Evolutionary conservation across 2,797 vertebrate genomes (phyloP), one percentile per base, ranked within the genome.

Genomic region (Podargus strigoides): DNA sequence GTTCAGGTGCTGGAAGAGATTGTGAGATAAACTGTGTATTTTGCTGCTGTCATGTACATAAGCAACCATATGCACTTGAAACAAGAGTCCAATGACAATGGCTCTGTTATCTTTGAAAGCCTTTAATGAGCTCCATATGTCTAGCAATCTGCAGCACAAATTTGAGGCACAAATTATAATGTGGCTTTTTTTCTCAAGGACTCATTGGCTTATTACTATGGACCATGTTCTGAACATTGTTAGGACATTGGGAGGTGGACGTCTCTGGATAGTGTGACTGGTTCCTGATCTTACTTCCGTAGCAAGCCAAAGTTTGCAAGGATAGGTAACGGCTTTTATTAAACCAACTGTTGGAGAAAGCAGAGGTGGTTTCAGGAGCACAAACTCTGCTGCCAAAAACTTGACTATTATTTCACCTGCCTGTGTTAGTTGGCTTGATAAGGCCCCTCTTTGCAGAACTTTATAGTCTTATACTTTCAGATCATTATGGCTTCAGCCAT

Each of bases 101-200:
- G 90, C 39, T 92, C 81, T 87, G 87, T 95, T 95, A 89, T 97
- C 94, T 96, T 95, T 94, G 90, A 95, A 96, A 91, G 79, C 62
- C 58, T 95, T 93, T 97, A 97, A 95, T 95, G 93, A 95, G 89
- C 92, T 93, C 94, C 94, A 94, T 96, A 96, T 96, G 94, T 85
- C 92, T 94, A 83, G 42, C 94, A 97, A 94, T 97, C 93, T 97
- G 94, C 89, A 91, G 78, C 82, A 91, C 36, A 93, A 87, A 95
- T 94, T 85, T 0, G 1, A 94, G 53, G 58, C 89, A 72, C 78
- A 89, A 94, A 94, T 88, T 95, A 88, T 94, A 93, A 87, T 23
- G 46, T 91, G 81, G 24, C 34, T 89, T 82, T 92, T 90, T 94
- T 89, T 87, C 93, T 93, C 93, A 95, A 93, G 89, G 93, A 93